A percentile compares a stretch with the other conserved stretches of the same genome.
Evolutionary conservation across 2,888 invertebrate species (phyloP).

Genomic region (Sarcophaga variegata): DNA sequence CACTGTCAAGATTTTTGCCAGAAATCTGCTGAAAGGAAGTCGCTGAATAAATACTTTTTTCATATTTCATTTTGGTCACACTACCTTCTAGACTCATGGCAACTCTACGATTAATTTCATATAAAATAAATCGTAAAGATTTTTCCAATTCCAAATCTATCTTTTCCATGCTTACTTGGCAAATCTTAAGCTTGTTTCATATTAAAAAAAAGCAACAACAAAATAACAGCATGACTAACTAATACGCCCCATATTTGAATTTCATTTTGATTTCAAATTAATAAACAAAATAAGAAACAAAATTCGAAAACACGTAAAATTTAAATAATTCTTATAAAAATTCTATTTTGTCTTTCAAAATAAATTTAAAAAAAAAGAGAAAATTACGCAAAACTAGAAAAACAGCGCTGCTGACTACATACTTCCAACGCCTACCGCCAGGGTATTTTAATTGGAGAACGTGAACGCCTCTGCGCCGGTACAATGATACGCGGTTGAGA

Average conservation of each 20-base stretch:
- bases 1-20: no score
- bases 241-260: slow-evolving; percentile 34
- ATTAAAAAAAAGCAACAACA: not conserved
- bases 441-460: slow-evolving; percentile 80
- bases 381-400: slow-evolving; percentile 8
- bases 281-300: not conserved
- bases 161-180: not conserved
- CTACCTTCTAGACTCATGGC: no score
- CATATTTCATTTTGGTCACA: no score
- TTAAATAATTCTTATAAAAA: not conserved
- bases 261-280: not conserved
- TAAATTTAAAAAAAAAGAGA: not conserved
- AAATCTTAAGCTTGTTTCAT: not conserved
- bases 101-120: no score
- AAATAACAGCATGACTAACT: not conserved
- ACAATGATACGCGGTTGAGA: slow-evolving; percentile 54
- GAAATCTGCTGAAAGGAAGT: no score
- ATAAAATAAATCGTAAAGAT: no score
- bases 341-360: slow-evolving; percentile 29
- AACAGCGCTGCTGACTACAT: slow-evolving; percentile 15
- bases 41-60: no score
- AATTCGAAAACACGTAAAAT: not conserved
- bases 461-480: slow-evolving; percentile 77
- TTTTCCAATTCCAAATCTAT: no score
- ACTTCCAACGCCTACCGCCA: slow-evolving; percentile 77